Evolutionary conservation across 2,888 invertebrate species (phyloP), one percentile per base, ranked within the genome.

Genomic region (Euspilapteryx auroguttella): DNA sequence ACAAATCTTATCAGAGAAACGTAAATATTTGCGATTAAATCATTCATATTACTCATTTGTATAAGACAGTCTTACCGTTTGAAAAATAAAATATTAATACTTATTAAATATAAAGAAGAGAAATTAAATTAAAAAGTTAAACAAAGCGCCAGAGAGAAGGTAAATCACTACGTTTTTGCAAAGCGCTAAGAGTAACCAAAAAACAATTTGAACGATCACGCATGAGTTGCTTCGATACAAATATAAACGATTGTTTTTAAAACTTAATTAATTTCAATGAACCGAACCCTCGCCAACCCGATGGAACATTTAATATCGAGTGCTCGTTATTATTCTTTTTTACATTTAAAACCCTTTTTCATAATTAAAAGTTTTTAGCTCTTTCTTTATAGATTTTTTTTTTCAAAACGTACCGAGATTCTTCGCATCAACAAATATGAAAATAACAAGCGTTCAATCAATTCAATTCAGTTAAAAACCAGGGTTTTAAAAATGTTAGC

Each of bases 221-320:
- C 75, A 66, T 73, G 69, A 73, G 57, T 66, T 51, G 65, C 43
- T 55, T 43, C 63, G 53, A 45, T 47, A 64, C 64, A 66, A 75
- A 69, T 73, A 61, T 61, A 64, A 59, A 53, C 56, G 59, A 73
- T 73, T 75, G 75, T 75, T 75, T 75, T 71, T 58, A 71, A 71
- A 75, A 71, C 65, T 65, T 69, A 65, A 73, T 69, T 69, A 69
- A 71, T 71, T 73, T 69, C 50, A 29, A 30, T 30, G 28, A 15
- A 14, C 53, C 53, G 55, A 52, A 62, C 71, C 71, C 58, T 69
- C 59, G 57, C 47, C 55, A 49, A 41, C 40, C 53, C 59, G 63
- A 65, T 68, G 71, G 65, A 65, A 73, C 73, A 73, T 75, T 75
- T 71, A 75, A 73, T 75, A 73, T 73, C 52, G 69, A 73, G 66